Base-by-base conservation (phyloP, 2,888 invertebrate species). In the Coenonympha glycerion region DNA sequence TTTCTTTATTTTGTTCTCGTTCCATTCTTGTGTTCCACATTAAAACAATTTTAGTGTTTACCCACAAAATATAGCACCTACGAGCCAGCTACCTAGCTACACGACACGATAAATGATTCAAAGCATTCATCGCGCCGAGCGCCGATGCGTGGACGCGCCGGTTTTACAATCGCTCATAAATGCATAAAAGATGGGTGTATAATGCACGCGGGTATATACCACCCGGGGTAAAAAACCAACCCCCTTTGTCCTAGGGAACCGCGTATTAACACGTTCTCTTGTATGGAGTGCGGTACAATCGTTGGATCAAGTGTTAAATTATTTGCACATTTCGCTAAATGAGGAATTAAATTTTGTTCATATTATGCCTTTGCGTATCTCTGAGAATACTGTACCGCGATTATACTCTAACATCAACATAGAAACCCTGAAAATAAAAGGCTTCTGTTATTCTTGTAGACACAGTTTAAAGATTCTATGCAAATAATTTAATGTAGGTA, bases 101-200 rank as follows among this genome's bases (percentile, higher is more conserved):
- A 61, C 64, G 56, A 66, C 67, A 61, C 64, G 56, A 56, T 57
- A 64, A 59, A 61, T 52, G 49, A 57, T 54, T 56, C 24, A 55
- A 56, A 56, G 63, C 39, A 60, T 58, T 56, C 56, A 58, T 52
- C 56, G 47, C n/a, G n/a, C n/a, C n/a, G n/a, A n/a, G 49, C 52
- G 53, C 63, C 72, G 76, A 76, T 78, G 69, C n/a, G n/a, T n/a
- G 71, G 55, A 58, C 65, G 63, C 61, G 61, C 61, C 64, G 70
- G 72, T 73, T 74, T 66, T 69, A 66, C 58, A 60, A 56, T 63
- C 68, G 19, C 61, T 73, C 71, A 76, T 78, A 79, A 79, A 79
- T 53, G 68, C 55, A 75, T 72, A 73, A 76, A 77, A 62, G 61
- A 62, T 63, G 65, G 62, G 56, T 61, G 22, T 22, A 19, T 36